Conservation (phyloP, 2,888 invertebrate species). For the Cheilosia grossa region DNA sequence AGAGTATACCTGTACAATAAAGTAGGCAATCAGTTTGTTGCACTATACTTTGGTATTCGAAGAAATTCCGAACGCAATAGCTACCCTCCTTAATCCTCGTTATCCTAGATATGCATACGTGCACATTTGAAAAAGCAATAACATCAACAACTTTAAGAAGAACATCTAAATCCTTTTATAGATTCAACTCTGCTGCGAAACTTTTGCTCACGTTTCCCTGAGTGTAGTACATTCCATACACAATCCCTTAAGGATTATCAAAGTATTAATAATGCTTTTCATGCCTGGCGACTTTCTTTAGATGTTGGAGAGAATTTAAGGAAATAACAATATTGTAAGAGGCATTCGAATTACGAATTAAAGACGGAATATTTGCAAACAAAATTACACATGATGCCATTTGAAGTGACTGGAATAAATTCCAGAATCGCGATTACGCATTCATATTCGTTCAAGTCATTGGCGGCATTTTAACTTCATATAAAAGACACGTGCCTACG, state of each 20-base stretch:
- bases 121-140: constrained; percentile 11
- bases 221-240: neutral
- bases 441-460: no score
- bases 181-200: neutral
- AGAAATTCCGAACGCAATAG: neutral
- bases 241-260: neutral
- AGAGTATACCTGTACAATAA: no score
- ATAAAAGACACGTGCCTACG: no score
- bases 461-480: no score
- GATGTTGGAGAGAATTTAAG: neutral
- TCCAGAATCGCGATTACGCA: no score
- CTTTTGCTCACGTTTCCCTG: constrained; percentile 12
- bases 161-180: constrained; percentile 32
- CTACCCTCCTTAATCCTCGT: neutral
- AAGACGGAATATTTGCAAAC: no score
- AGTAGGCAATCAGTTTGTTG: no score
- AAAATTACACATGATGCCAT: no score
- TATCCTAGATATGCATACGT: neutral
- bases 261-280: neutral
- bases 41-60: neutral
- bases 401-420: no score
- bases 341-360: no score
- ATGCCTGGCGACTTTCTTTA: neutral
- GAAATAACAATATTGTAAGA: no score
- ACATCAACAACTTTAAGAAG: constrained; percentile 16